These are phyloP conservation scores for Oreochromis grahami DNA, from an alignment of 2,797 vertebrate genomes.

Conservation along the genomic window DNA sequence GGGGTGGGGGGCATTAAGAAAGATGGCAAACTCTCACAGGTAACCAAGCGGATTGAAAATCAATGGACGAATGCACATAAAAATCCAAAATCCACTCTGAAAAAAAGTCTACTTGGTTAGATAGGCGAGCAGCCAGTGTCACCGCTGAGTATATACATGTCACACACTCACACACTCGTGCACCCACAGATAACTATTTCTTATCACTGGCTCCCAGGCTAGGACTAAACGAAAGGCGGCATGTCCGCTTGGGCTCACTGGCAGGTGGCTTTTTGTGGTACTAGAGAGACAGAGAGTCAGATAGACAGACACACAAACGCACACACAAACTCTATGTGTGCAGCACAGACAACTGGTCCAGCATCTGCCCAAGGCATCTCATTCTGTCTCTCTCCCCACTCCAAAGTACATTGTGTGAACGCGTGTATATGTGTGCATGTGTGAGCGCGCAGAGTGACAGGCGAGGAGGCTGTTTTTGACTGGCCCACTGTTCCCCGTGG, in stretches of 20 bases:
- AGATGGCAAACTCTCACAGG: slow-evolving; percentile 30
- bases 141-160: slow-evolving; percentile 20
- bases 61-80: slow-evolving; percentile 19
- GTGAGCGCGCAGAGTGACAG: slow-evolving; percentile 50
- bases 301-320: slow-evolving; percentile 8
- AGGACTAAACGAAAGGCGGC: slow-evolving; percentile 55
- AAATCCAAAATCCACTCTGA: background rate
- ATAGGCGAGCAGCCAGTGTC: slow-evolving; percentile 7
- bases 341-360: slow-evolving; percentile 46
- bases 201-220: slow-evolving; percentile 74
- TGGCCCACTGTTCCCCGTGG: slow-evolving; percentile 68
- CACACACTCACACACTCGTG: slow-evolving; percentile 20
- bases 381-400: slow-evolving; percentile 36
- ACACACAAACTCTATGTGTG: background rate
- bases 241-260: slow-evolving; percentile 56
- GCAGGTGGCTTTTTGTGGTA: slow-evolving; percentile 51
- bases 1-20: background rate
- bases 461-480: slow-evolving; percentile 64
- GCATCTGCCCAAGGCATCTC: slow-evolving; percentile 57
- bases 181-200: slow-evolving; percentile 32
- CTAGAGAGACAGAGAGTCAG: slow-evolving; percentile 18
- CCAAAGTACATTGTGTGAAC: slow-evolving; percentile 31
- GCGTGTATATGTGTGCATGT: background rate
- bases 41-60: slow-evolving; percentile 43
- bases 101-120: background rate